These are phyloP conservation scores for Azemiops feae DNA, from an alignment of 2,113 vertebrate genomes.

Conservation along the genomic window DNA sequence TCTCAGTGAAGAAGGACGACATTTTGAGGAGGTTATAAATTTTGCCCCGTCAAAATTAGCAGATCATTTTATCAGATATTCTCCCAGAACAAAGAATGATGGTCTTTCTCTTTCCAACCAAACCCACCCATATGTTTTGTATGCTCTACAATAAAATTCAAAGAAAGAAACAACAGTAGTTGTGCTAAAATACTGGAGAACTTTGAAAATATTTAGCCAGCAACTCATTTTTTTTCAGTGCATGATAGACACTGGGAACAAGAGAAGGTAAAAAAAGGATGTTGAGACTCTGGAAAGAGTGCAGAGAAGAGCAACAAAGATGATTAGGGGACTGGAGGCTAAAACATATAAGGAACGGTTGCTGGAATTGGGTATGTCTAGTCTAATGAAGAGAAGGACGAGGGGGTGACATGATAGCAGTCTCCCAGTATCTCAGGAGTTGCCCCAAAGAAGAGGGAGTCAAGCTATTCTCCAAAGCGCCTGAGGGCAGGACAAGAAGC, in stretches of 20 bases:
- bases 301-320: too few relatives aligned
- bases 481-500: background rate
- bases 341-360: too few relatives aligned
- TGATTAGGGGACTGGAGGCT: too few relatives aligned
- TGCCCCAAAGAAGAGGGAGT: too few relatives aligned
- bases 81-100: background rate
- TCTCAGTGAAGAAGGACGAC: background rate
- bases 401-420: too few relatives aligned
- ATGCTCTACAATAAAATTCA: background rate
- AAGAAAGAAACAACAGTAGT: background rate
- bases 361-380: too few relatives aligned
- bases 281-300: too few relatives aligned
- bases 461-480: too few relatives aligned
- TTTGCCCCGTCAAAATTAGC: background rate
- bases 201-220: background rate
- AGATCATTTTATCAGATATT: background rate
- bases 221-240: background rate
- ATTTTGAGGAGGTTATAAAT: background rate
- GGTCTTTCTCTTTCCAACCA: background rate
- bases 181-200: background rate
- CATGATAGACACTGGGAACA: background rate
- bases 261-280: too few relatives aligned
- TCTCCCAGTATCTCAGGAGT: too few relatives aligned
- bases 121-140: background rate
- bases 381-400: too few relatives aligned